Evolutionary conservation across 2,888 invertebrate species (phyloP), one percentile per base, ranked within the genome.

Genomic region (Pecten maximus): DNA sequence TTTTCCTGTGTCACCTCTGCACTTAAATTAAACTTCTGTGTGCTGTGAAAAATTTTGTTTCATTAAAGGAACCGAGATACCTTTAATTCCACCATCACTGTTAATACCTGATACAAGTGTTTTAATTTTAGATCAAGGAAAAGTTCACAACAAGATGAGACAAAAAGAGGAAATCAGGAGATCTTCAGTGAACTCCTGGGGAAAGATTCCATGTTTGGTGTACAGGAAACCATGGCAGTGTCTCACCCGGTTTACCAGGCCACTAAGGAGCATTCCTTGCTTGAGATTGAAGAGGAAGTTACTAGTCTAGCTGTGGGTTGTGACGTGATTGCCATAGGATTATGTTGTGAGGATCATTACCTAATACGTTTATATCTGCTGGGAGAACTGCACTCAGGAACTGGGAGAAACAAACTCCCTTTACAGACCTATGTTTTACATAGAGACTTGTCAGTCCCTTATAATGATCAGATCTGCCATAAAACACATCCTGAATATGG

Each of bases 161-260:
- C 28, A 74, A 74, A 28, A 74, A 35, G 74, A 35, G 74, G 74
- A 74, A 74, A 74, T 35, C 74, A 74, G 35, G 74, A 74, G 28
- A 74, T 74, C 15, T 74, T 74, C 74, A 74, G 74, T 28, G 74
- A 74, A 35, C 74, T 74, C 28, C 74, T 74, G 28, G 74, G 74
- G 0, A 74, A 74, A 35, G 74, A 35, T 74, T 74, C 74, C 35
- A 74, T 74, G 10, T 74, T 74, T 74, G 74, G 74, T 28, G 6
- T 28, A 1, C 28, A 35, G 10, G 74, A 74, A 35, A 23, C 35
- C 10, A 23, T 35, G 28, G 28, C 10, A 10, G 74, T 74, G 6
- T 74, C 74, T 35, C 35, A 35, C 0, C 35, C 28, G 35, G 74
- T 74, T 28, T 74, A 35, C 74, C 74, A 35, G 10, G 35, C 16